A percentile compares a stretch with the other conserved stretches of the same genome.
phyloP scores from a whole-genome alignment of 1,140 invertebrate genomes.

The Ips nitidus region DNA sequence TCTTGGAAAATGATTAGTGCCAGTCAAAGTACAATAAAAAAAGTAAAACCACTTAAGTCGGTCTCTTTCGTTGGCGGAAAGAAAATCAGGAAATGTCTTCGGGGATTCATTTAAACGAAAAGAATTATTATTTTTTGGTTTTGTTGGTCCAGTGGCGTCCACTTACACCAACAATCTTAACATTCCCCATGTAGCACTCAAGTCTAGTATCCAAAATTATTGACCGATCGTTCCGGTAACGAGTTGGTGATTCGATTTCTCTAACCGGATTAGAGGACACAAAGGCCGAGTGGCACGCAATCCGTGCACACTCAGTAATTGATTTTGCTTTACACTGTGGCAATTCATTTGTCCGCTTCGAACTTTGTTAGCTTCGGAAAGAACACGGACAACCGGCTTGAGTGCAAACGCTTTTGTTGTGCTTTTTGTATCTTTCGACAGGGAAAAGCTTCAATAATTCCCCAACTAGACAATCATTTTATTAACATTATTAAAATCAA shows the following conservation, averaged over 20 bases:
- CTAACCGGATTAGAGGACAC: conserved; percentile 36
- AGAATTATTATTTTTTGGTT: conserved; percentile 1
- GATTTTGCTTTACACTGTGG: conserved; percentile 38
- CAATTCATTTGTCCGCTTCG: conserved; percentile 33
- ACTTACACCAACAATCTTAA: no score
- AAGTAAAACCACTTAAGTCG: conserved; percentile 37
- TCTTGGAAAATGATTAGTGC: conserved; percentile 40
- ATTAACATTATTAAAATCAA: no score
- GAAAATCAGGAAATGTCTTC: conserved; percentile 16
- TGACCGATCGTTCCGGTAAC: conserved; percentile 39
- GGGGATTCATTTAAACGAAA: conserved; percentile 24
- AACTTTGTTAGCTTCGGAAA: conserved; percentile 27
- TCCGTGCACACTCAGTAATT: conserved; percentile 28
- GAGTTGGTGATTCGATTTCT: conserved; percentile 36
- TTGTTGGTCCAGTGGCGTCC: no score
- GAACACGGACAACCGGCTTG: conserved; percentile 6
- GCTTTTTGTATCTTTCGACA: no score
- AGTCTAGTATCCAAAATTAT: conserved; percentile 29
- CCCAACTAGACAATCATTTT: no score
- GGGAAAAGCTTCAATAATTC: no score
- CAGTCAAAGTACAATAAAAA: conserved; percentile 38
- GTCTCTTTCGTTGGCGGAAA: conserved; percentile 29
- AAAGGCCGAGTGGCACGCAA: conserved; percentile 34
- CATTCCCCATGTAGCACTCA: no score
- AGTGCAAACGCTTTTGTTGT: conserved; percentile 6